Base-by-base conservation (phyloP, 2,888 invertebrate species). In the Parnassius apollo region DNA sequence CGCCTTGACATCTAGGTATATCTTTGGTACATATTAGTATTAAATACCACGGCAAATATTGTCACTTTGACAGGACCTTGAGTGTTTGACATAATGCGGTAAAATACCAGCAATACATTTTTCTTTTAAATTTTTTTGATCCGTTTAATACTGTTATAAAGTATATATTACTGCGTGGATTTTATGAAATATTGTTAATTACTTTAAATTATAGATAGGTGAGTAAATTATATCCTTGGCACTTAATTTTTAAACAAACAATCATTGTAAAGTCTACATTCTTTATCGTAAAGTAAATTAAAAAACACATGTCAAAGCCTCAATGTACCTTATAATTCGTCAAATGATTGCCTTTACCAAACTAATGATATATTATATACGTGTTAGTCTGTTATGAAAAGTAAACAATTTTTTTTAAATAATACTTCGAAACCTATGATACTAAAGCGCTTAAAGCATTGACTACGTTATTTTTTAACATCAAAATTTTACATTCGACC, bases 1-100 rank as follows among this genome's bases (percentile, higher is more conserved):
- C 67, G 67, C 82, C 82, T 83, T 85, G 82, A 80, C 82, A 80
- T 80, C 78, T 81, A 18, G 18, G 18, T 18, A 82, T 84, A 78
- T 77, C 77, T 74, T 75, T 65, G 66, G 75, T 72, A 71, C 69
- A 75, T 72, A 73, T 71, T 62, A 64, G 70, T 57, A 65, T 68
- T 69, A 73, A 71, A 71, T 72, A 72, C 80, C 73, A 72, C 64
- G 65, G 76, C 74, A 81, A 83, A 85, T 76, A 82, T 74, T 75
- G 76, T 80, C 71, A 62, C 70, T 77, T 73, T 70, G 74, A 77
- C 65, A 64, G 63, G 75, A 58, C 80, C 81, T 84, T 83, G 80
- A 72, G 70, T 65, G 69, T 74, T 74, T 75, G 77, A 76, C 75
- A 75, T 67, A 69, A 66, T 59, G 68, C 71, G 67, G 66, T 61